Evolutionary conservation across 2,113 vertebrate species (phyloP), one percentile per base, ranked within the genome.

Genomic region (Perccottus glenii): DNA sequence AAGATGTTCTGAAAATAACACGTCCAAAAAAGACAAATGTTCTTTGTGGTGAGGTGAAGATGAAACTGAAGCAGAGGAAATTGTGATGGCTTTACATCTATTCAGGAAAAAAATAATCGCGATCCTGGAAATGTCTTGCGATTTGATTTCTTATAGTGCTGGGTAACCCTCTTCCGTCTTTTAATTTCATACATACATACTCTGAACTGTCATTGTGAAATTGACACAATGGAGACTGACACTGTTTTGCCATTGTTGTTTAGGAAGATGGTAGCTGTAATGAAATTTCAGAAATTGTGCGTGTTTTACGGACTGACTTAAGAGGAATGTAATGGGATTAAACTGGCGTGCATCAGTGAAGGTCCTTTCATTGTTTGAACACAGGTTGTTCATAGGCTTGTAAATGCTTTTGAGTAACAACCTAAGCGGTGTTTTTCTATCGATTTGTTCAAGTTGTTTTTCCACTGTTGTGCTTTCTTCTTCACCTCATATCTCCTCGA

Each of bases 351-450:
- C 44, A 44, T 67, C 15, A 48, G 42, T 16, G 11, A 56, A 68
- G 16, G 35, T 9, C 19, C 7, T 47, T 70, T 40, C 46, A 5
- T 46, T 66, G 61, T 66, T 59, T 59, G 67, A 57, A 49, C 33
- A 69, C 42, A 70, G 56, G 40, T 61, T 71, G n/a, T 72, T 59
- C 15, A 55, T 36, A 38, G 35, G 27, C 36, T 63, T 51, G 47
- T 49, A 70, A 68, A 67, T 70, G 15, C 64, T 69, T 79, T 65
- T 72, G 15, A 65, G 43, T 27, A 8, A 1, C 8, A 50, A 53
- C 10, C 4, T 6, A 4, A 32, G 47, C 9, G 66, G 44, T 59
- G 7, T 55, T 57, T 50, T 43, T 8, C 4, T 56, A 40, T 56
- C 57, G 48, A 74, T 67, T 60, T 16, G 2, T 49, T 52, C 15